phyloP scores from a whole-genome alignment of 2,888 invertebrate species.

The Eupithecia exiguata region DNA sequence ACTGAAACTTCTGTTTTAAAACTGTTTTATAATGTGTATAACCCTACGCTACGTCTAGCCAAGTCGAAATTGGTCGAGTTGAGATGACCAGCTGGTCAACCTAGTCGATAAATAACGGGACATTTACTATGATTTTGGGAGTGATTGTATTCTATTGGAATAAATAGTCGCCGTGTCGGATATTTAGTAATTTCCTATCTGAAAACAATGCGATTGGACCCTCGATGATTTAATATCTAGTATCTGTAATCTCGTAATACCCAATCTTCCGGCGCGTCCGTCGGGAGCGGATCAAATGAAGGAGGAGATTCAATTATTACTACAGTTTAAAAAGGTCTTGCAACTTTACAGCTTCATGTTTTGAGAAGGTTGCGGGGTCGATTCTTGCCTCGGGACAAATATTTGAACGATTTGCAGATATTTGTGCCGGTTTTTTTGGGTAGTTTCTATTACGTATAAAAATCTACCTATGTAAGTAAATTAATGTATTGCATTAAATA shows the following conservation, averaged over 20 bases:
- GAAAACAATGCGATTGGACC: slow-evolving; percentile 37
- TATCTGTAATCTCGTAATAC: slow-evolving; percentile 76
- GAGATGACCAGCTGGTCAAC: no score
- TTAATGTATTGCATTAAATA: background rate
- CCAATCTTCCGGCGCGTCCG: slow-evolving; percentile 71
- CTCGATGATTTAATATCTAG: slow-evolving; percentile 71
- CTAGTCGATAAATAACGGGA: no score
- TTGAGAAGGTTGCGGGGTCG: background rate
- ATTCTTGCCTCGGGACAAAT: background rate
- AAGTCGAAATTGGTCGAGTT: no score
- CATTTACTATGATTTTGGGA: no score
- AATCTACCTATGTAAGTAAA: no score
- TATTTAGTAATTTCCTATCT: slow-evolving; percentile 36
- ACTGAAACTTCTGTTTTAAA: no score
- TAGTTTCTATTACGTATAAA: no score
- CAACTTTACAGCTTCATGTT: background rate
- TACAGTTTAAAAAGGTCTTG: slow-evolving; percentile 27
- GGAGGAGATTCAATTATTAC: slow-evolving; percentile 56
- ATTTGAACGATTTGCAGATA: background rate
- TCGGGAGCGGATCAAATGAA: slow-evolving; percentile 54
- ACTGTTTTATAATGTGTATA: no score
- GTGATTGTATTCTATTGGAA: background rate
- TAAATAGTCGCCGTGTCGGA: slow-evolving; percentile 35
- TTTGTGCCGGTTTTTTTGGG: background rate
- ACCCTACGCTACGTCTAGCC: no score